phyloP scores from a whole-genome alignment of 2,797 vertebrate genomes.

The Valencia hispanica region DNA sequence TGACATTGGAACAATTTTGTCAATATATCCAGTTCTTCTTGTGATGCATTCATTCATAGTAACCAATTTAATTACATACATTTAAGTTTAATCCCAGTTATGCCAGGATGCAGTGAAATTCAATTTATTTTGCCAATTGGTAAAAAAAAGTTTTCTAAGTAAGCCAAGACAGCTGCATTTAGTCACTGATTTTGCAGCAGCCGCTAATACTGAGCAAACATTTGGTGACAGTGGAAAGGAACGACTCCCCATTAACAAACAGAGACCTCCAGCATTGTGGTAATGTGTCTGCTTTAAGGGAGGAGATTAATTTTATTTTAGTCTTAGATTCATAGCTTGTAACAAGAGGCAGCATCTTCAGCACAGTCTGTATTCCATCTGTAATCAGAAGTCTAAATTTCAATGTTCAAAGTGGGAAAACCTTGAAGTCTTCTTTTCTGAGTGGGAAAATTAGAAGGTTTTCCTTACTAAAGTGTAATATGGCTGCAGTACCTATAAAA shows the following conservation, averaged over 20 bases:
- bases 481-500: too few species aligned
- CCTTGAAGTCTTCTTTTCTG: not conserved
- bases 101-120: not conserved
- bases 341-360: not conserved
- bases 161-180: not conserved
- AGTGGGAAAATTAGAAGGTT: not conserved
- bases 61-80: too few species aligned
- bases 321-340: not conserved
- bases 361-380: not conserved
- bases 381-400: not conserved
- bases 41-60: not conserved
- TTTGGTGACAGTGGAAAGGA: not conserved
- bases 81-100: too few species aligned
- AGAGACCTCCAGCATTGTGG: not conserved
- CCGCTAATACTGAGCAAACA: not conserved
- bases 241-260: not conserved
- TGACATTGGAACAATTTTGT: not conserved
- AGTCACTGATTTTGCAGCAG: not conserved
- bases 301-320: not conserved
- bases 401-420: not conserved
- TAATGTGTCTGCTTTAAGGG: not conserved
- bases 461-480: too few species aligned
- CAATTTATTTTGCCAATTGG: not conserved
- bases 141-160: not conserved
- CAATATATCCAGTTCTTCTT: not conserved